Conservation (phyloP, 2,113 vertebrate species). For the Acinonyx jubatus region DNA sequence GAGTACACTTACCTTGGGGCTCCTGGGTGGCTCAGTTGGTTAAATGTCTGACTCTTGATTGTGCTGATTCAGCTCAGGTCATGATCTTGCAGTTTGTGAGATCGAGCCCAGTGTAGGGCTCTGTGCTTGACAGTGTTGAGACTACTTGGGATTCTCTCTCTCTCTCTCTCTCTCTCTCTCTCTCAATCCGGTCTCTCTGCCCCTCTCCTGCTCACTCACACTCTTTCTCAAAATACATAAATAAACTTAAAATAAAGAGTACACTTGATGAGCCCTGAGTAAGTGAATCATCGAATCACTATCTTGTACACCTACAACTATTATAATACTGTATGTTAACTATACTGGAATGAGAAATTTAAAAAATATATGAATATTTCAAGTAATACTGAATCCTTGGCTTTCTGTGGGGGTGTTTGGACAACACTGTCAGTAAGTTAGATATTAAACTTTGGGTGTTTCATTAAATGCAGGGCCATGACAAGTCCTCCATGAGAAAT, state of each 20-base stretch:
- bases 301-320: not conserved
- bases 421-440: not conserved
- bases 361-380: not conserved
- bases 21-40: no score
- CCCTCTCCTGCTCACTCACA: no score
- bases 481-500: not conserved
- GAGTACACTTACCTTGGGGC: not conserved
- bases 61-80: no score
- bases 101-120: no score
- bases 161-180: no score
- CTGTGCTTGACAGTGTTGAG: no score
- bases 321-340: not conserved
- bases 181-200: no score
- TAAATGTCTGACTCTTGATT: no score
- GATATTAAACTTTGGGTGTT: slow-evolving; percentile 5
- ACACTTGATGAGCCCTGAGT: not conserved
- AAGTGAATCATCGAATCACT: not conserved
- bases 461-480: not conserved
- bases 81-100: no score
- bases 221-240: no score
- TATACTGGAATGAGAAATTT: not conserved
- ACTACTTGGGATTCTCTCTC: no score
- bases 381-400: not conserved
- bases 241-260: no score
- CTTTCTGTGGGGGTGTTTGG: not conserved